phyloP scores from a whole-genome alignment of 2,888 invertebrate species.

The Aphodius sticticus region DNA sequence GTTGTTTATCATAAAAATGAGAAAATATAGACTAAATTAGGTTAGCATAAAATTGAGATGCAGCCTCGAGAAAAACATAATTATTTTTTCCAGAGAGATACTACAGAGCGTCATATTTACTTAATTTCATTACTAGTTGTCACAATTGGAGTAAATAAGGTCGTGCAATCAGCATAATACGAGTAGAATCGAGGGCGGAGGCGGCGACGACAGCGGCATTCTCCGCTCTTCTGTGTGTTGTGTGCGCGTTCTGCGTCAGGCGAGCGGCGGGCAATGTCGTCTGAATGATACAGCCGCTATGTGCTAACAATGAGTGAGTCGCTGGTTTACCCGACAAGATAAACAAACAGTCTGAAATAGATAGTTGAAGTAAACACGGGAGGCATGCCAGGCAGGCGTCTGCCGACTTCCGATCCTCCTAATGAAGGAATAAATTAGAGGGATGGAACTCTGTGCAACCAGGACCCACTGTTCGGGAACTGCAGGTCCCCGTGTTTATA shows the following conservation, averaged over 20 bases:
- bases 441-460: not conserved
- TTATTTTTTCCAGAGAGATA: too few relatives aligned
- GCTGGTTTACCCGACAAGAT: constrained; percentile 28
- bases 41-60: too few relatives aligned
- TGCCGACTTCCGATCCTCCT: constrained; percentile 18
- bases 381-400: constrained; percentile 23
- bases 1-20: too few relatives aligned
- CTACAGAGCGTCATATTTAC: not conserved
- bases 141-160: not conserved
- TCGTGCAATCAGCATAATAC: not conserved
- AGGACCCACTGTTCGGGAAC: not conserved
- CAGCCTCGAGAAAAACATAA: too few relatives aligned
- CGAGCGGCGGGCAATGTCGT: constrained; percentile 20
- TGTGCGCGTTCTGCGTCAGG: not conserved
- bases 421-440: constrained; percentile 4
- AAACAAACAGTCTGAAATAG: constrained; percentile 32
- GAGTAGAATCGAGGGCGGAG: not conserved
- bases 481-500: constrained; percentile 12
- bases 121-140: not conserved
- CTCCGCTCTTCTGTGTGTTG: not conserved
- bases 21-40: too few relatives aligned
- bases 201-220: not conserved
- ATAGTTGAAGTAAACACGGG: constrained; percentile 30
- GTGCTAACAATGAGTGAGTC: constrained; percentile 28
- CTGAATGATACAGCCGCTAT: constrained; percentile 21